phyloP scores from a whole-genome alignment of 2,797 vertebrate genomes.

The Anabas testudineus region DNA sequence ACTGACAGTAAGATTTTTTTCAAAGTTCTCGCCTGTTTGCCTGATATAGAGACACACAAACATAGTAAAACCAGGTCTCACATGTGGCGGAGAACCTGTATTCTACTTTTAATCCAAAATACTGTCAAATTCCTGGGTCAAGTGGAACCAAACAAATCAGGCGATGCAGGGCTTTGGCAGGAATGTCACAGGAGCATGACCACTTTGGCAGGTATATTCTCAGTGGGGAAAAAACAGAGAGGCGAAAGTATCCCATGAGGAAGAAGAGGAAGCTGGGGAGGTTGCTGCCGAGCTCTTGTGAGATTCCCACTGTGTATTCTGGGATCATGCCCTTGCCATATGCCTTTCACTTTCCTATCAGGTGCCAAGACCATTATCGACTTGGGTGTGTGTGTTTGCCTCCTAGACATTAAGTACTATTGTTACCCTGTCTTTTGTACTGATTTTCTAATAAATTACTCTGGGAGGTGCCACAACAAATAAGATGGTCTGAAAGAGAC shows the following conservation, averaged over 20 bases:
- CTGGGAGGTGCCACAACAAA: slow-evolving; percentile 6
- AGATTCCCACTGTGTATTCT: slow-evolving; percentile 49
- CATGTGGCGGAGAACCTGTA: slow-evolving; percentile 5
- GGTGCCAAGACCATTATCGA: slow-evolving; percentile 23
- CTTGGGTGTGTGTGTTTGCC: slow-evolving; percentile 4
- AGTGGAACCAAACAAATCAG: slow-evolving; percentile 37
- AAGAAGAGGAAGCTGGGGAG: slow-evolving; percentile 27
- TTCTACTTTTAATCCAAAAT: slow-evolving; percentile 39
- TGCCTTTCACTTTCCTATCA: slow-evolving; percentile 19
- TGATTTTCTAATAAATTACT: slow-evolving; percentile 28
- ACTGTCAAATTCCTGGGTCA: slow-evolving; percentile 51
- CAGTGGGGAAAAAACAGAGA: slow-evolving; percentile 8
- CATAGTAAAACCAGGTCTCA: slow-evolving; percentile 17
- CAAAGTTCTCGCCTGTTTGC: slow-evolving; percentile 37
- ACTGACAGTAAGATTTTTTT: slow-evolving; percentile 5
- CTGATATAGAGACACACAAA: slow-evolving; percentile 48
- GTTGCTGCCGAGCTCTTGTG: slow-evolving; percentile 46
- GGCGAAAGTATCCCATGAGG: slow-evolving; percentile 23
- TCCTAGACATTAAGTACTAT: not conserved
- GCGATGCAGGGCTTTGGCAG: slow-evolving; percentile 43
- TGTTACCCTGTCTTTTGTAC: not conserved
- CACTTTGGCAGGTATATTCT: slow-evolving; percentile 48
- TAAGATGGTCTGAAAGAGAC: slow-evolving; percentile 20
- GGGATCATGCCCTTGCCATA: slow-evolving; percentile 26
- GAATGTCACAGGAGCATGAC: slow-evolving; percentile 64